Percentiles rank a stretch among this genome's conserved stretches.
These are phyloP conservation scores for Diaperis boleti DNA, from an alignment of 2,888 invertebrate genomes.

Conservation along the genomic window DNA sequence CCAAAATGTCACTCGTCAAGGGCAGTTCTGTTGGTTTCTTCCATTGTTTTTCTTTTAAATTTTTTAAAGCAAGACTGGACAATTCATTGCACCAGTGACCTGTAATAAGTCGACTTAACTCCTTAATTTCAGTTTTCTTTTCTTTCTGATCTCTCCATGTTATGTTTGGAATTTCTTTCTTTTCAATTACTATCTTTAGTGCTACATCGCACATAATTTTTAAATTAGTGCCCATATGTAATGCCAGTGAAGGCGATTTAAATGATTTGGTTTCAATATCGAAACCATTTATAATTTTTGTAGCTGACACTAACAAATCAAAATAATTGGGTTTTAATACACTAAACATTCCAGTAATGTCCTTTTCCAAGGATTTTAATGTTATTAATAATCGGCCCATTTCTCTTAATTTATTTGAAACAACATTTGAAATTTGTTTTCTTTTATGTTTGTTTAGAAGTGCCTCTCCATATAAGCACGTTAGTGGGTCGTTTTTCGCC, in stretches of 20 bases:
- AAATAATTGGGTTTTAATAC: conserved; percentile 11
- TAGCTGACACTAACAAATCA: not conserved
- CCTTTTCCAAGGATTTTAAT: not conserved
- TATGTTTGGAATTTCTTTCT: not conserved
- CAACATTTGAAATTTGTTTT: conserved; percentile 7
- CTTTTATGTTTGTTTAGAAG: conserved; percentile 16
- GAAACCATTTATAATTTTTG: conserved; percentile 12
- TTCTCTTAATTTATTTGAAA: conserved; percentile 22
- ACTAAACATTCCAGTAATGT: not conserved
- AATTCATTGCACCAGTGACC: conserved; percentile 14
- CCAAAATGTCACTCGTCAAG: conserved; percentile 3
- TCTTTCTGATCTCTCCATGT: not conserved
- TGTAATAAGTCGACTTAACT: not conserved
- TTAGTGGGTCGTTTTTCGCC: conserved; percentile 11
- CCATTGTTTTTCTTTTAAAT: conserved; percentile 14
- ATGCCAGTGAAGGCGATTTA: conserved; percentile 4
- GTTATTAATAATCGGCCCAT: conserved; percentile 11
- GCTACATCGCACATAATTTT: conserved; percentile 4
- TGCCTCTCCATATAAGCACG: conserved; percentile 8
- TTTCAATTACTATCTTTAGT: not conserved
- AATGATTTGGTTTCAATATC: not conserved
- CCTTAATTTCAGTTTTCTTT: conserved; percentile 1
- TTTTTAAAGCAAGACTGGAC: conserved; percentile 12
- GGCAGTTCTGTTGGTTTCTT: conserved; percentile 8
- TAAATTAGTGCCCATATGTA: conserved; percentile 14